These are phyloP conservation scores for Abramis brama DNA, from an alignment of 2,113 vertebrate species.

Conservation along the genomic window DNA sequence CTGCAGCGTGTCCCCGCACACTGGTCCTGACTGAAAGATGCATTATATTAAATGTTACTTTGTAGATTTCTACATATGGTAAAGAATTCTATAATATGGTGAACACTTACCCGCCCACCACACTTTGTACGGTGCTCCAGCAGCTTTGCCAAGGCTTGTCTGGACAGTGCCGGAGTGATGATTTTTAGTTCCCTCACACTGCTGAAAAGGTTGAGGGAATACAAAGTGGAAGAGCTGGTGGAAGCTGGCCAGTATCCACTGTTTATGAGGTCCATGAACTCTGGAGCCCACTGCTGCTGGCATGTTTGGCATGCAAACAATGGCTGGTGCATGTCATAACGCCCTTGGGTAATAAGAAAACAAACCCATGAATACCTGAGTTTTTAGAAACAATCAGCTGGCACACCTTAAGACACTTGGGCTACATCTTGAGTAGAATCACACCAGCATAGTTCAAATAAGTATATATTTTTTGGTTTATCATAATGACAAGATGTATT, in stretches of 20 bases:
- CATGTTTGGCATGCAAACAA: not conserved
- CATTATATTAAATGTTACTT: not conserved
- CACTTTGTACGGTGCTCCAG: constrained; percentile 5
- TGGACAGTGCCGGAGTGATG: not conserved
- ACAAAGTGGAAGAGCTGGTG: constrained; percentile 16
- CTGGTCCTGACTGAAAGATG: not conserved
- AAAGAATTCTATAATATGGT: not conserved
- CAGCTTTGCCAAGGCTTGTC: constrained; percentile 17
- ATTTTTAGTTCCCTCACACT: not conserved
- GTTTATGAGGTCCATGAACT: constrained; percentile 1
- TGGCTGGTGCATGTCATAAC: not conserved
- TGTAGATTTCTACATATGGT: not conserved
- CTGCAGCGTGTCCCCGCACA: no score
- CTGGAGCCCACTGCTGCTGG: not conserved
- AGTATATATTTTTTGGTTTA: not conserved
- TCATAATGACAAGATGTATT: not conserved
- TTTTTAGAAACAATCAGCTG: not conserved
- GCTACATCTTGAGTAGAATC: constrained; percentile 11
- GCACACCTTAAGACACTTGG: not conserved
- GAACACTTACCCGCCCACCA: not conserved
- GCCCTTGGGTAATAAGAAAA: constrained; percentile 3
- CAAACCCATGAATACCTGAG: not conserved
- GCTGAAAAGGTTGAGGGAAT: constrained; percentile 6
- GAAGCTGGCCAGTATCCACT: constrained; percentile 10
- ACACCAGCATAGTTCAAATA: constrained; percentile 4